Evolutionary conservation across 1,140 invertebrate genomes (phyloP).

Genomic region (Sarcophaga peregrina): DNA sequence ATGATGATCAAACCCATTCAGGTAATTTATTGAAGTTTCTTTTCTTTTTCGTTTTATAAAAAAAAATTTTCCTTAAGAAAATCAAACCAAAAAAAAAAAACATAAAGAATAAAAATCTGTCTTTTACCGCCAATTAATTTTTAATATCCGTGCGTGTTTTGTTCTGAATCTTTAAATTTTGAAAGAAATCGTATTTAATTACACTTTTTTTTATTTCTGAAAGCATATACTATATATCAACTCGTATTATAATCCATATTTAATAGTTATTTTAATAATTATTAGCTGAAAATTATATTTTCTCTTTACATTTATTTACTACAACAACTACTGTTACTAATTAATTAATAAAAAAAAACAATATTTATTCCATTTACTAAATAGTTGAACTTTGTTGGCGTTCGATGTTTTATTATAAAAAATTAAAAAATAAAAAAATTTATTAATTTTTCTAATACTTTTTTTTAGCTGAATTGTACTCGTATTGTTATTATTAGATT

Average conservation of each 20-base stretch:
- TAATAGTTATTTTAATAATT: no score
- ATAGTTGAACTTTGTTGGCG: slow-evolving; percentile 40
- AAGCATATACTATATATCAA: not conserved
- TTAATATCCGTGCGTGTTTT: no score
- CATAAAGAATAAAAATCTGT: not conserved
- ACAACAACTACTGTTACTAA: not conserved
- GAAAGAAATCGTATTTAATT: no score
- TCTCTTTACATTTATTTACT: not conserved
- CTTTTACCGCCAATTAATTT: no score
- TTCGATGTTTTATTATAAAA: slow-evolving; percentile 24
- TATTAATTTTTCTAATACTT: not conserved
- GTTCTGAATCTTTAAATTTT: no score
- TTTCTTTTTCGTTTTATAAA: not conserved
- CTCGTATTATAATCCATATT: not conserved
- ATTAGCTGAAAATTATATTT: no score
- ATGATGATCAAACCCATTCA: slow-evolving; percentile 78
- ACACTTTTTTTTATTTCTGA: no score
- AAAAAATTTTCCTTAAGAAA: not conserved
- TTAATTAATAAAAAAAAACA: not conserved
- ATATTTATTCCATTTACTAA: not conserved
- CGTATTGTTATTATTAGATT: not conserved
- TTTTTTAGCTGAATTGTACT: no score
- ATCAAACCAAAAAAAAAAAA: not conserved
- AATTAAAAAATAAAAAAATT: no score
- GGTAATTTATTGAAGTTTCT: slow-evolving; percentile 67